These are phyloP conservation scores for Diachasma alloeum DNA, from an alignment of 1,140 invertebrate species.

Conservation along the genomic window DNA sequence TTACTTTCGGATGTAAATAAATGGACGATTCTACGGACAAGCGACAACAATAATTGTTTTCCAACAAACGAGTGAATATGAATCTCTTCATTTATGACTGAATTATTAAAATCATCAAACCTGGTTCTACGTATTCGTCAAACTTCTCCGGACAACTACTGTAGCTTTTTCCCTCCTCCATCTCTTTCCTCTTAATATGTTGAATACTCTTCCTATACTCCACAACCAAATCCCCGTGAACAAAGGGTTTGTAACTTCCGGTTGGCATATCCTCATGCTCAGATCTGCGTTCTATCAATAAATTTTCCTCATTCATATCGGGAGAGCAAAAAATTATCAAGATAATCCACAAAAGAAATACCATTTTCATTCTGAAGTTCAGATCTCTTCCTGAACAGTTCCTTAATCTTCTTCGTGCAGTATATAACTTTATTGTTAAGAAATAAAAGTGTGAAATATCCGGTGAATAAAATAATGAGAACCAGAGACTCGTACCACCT, in stretches of 20 bases:
- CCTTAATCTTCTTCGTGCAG: slow-evolving; percentile 28
- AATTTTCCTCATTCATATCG: too few relatives aligned
- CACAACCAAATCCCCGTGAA: slow-evolving; percentile 47
- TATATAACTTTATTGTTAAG: slow-evolving; percentile 42
- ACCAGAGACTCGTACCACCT: slow-evolving; percentile 80
- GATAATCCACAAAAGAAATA: neutral
- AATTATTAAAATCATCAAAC: slow-evolving; percentile 35
- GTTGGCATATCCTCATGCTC: slow-evolving; percentile 48
- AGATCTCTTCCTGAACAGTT: neutral
- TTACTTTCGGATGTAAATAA: too few relatives aligned
- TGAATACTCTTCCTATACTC: slow-evolving; percentile 48
- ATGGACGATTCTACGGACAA: too few relatives aligned
- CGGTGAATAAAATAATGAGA: slow-evolving; percentile 74
- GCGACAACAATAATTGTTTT: too few relatives aligned
- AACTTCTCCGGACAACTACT: slow-evolving; percentile 26
- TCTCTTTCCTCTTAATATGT: slow-evolving; percentile 43
- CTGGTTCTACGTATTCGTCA: slow-evolving; percentile 49
- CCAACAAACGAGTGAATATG: too few relatives aligned
- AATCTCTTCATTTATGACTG: too few relatives aligned
- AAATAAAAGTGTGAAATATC: slow-evolving; percentile 74
- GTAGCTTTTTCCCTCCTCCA: slow-evolving; percentile 25
- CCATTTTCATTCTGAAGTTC: neutral
- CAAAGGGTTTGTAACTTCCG: slow-evolving; percentile 49
- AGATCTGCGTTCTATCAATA: slow-evolving; percentile 14
- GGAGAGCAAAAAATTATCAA: neutral